Percentiles rank a stretch among this genome's conserved stretches.
phyloP scores from a whole-genome alignment of 2,113 vertebrate genomes.

The Eolophus roseicapilla region DNA sequence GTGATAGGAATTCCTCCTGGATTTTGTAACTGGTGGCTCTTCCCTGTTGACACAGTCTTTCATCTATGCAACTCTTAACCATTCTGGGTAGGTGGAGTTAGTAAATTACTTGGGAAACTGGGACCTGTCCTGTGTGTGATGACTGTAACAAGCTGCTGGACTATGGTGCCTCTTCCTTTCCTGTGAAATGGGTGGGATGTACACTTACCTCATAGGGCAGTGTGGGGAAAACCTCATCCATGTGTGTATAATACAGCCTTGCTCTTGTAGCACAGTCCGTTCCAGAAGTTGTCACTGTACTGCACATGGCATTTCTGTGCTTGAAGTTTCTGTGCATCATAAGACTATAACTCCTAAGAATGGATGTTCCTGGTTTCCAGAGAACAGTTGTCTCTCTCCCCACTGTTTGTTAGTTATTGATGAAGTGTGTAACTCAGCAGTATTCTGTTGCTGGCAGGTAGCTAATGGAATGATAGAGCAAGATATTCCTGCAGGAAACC shows the following conservation, averaged over 20 bases:
- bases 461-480: neutral
- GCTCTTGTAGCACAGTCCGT: neutral
- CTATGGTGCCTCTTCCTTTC: neutral
- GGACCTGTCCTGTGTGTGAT: neutral
- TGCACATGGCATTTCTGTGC: neutral
- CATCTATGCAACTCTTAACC: neutral
- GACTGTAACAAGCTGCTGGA: neutral
- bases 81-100: neutral
- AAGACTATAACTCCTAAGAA: neutral
- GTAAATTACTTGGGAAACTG: neutral
- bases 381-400: neutral
- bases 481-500: neutral
- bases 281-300: neutral
- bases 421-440: constrained; percentile 1
- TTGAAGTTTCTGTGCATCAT: neutral
- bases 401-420: neutral
- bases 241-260: neutral
- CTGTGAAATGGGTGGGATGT: neutral
- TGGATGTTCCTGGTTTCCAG: neutral
- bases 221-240: neutral
- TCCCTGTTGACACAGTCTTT: neutral
- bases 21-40: neutral
- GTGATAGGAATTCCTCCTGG: neutral
- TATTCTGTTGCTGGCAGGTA: constrained; percentile 3
- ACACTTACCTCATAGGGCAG: neutral